These are phyloP conservation scores for Campylorhamphus procurvoides DNA, from an alignment of 2,113 vertebrate genomes.

Conservation along the genomic window DNA sequence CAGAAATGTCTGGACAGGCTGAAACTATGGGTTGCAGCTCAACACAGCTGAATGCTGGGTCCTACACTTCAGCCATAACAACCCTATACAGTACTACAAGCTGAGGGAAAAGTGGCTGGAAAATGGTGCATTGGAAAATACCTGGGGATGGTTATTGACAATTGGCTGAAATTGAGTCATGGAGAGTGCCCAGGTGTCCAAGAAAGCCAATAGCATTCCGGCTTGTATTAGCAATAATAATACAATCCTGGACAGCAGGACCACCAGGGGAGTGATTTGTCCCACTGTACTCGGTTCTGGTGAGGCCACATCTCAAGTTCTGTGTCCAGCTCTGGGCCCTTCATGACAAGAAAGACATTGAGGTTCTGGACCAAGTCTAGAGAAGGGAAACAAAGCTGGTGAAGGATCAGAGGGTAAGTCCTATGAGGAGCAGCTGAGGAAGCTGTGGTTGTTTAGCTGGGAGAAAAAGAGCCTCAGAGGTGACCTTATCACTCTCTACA, in stretches of 20 bases:
- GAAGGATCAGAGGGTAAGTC: not conserved
- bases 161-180: not conserved
- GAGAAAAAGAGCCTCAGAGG: not conserved
- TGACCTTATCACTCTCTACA: not conserved
- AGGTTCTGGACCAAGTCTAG: not conserved
- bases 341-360: not conserved
- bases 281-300: rapidly evolving
- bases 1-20: not conserved
- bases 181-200: not conserved
- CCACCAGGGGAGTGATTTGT: not conserved
- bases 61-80: not conserved
- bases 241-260: too few species aligned
- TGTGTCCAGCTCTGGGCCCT: rapidly evolving
- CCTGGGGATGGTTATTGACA: rapidly evolving
- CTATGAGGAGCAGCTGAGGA: not conserved
- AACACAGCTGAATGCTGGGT: not conserved
- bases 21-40: not conserved
- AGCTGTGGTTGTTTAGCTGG: not conserved
- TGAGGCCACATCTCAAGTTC: not conserved
- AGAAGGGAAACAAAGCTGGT: not conserved
- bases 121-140: not conserved
- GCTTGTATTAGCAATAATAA: not conserved
- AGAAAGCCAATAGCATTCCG: not conserved
- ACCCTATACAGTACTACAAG: not conserved
- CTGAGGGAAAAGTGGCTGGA: not conserved